Evolutionary conservation across 2,797 vertebrate genomes (phyloP).

Genomic region (Amblyraja radiata): DNA sequence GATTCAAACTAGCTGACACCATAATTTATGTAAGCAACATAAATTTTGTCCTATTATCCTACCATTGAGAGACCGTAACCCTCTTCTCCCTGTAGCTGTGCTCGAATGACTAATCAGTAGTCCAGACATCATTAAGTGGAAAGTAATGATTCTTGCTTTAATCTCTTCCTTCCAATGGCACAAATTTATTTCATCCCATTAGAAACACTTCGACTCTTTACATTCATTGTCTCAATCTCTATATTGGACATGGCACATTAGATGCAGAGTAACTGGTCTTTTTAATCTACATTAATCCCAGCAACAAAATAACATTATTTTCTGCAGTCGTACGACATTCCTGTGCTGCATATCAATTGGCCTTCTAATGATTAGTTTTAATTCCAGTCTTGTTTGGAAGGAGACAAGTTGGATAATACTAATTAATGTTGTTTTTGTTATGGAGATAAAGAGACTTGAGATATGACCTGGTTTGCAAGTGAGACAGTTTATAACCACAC

Average conservation of each 20-base stretch:
- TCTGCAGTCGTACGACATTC: background rate
- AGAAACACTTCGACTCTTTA: background rate
- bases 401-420: background rate
- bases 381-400: background rate
- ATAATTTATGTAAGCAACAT: too few relatives aligned
- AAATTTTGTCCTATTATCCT: background rate
- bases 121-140: background rate
- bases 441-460: background rate
- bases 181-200: background rate
- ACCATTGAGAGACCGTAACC: background rate
- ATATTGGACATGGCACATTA: background rate
- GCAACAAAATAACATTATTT: background rate
- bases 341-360: background rate
- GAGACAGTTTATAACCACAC: background rate
- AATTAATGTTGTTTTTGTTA: background rate
- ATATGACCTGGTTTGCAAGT: background rate
- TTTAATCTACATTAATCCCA: constrained; percentile 3
- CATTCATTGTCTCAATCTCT: background rate
- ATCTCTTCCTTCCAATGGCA: background rate
- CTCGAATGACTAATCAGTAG: background rate
- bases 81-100: background rate
- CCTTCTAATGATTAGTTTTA: background rate
- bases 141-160: background rate
- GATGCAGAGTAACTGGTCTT: background rate
- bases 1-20: too few relatives aligned